Percentiles rank a stretch among this genome's conserved stretches.
Conservation (phyloP, 2,888 invertebrate species). For the Drosophila formosana region DNA sequence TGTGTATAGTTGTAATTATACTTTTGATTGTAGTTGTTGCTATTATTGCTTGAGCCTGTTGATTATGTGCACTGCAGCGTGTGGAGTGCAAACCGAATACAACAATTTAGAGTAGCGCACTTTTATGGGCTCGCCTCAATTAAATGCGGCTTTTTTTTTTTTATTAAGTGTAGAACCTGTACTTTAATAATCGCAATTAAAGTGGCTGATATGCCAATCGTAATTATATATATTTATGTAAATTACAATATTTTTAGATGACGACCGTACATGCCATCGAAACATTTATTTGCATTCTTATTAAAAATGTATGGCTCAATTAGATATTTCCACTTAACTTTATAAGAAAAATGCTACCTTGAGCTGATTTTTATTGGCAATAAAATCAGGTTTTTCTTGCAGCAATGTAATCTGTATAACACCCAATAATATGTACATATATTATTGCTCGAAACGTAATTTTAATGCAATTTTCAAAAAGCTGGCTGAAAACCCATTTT, state of each 20-base stretch:
- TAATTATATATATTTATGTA: not conserved
- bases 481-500: slow-evolving; percentile 40
- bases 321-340: no score
- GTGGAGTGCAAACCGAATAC: slow-evolving; percentile 24
- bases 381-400: no score
- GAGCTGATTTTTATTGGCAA: no score
- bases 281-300: no score
- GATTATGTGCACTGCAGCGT: slow-evolving; percentile 50
- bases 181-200: not conserved
- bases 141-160: slow-evolving; percentile 7
- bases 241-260: not conserved
- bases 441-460: slow-evolving; percentile 1
- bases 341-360: no score
- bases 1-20: slow-evolving; percentile 55
- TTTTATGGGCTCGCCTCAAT: slow-evolving; percentile 20
- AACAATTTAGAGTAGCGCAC: slow-evolving; percentile 39
- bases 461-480: slow-evolving; percentile 21
- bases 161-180: no score
- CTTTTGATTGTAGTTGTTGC: slow-evolving; percentile 38
- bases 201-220: not conserved
- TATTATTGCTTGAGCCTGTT: slow-evolving; percentile 50
- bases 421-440: not conserved
- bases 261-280: no score
- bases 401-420: not conserved
- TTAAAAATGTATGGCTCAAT: no score